Conservation (phyloP, 1,140 invertebrate species). For the Adelges cooleyi region DNA sequence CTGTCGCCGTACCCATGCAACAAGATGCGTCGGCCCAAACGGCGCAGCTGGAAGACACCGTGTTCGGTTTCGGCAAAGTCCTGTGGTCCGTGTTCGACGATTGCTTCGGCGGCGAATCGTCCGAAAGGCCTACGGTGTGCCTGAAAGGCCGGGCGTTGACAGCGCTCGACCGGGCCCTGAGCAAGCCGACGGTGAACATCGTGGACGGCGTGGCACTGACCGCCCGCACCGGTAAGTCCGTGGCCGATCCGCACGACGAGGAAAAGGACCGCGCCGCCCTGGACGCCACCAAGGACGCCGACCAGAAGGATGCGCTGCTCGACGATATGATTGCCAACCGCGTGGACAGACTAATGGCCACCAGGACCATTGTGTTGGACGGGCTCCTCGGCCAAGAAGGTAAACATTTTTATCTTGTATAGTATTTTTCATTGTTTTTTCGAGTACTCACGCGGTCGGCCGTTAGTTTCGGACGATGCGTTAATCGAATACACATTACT, state of each 20-base stretch:
- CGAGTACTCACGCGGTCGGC: neutral
- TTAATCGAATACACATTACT: too few relatives aligned
- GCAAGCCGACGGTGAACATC: neutral
- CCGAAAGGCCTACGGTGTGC: neutral
- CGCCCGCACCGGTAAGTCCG: neutral
- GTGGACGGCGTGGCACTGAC: neutral
- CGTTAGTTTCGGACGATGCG: neutral
- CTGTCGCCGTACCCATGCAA: neutral
- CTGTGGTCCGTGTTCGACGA: slow-evolving; percentile 18
- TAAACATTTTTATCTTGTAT: neutral
- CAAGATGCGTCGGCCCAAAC: neutral
- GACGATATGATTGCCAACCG: slow-evolving; percentile 15
- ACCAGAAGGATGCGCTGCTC: neutral
- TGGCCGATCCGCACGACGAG: neutral
- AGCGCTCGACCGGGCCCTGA: neutral
- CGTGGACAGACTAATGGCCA: neutral
- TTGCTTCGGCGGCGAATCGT: neutral
- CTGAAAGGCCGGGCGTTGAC: slow-evolving; percentile 1
- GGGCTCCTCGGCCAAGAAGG: neutral
- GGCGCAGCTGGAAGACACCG: neutral
- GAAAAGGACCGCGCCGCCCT: neutral
- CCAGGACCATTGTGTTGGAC: slow-evolving; percentile 12
- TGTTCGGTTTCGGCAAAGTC: neutral
- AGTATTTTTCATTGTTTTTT: neutral
- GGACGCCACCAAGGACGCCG: neutral